These are phyloP conservation scores for Luperina testacea DNA, from an alignment of 2,888 invertebrate genomes.

Conservation along the genomic window DNA sequence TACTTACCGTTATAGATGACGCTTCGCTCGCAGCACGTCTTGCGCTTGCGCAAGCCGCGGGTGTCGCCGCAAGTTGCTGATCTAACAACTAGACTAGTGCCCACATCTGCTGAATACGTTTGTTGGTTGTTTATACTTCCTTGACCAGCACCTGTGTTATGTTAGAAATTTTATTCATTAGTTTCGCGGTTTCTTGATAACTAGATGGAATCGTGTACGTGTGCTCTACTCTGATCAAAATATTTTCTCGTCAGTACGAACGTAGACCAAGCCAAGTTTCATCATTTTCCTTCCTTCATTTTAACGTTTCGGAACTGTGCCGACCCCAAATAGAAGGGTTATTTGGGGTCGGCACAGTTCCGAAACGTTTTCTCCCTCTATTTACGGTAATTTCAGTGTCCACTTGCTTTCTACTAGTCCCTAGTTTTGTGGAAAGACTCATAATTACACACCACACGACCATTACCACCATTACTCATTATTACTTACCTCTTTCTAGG, in stretches of 20 bases:
- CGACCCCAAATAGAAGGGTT: too few species aligned
- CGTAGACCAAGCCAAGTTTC: not conserved
- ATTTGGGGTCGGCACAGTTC: not conserved
- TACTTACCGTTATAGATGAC: slow-evolving; percentile 47
- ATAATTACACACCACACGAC: too few species aligned
- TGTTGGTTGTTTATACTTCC: slow-evolving; percentile 34
- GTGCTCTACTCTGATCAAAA: too few species aligned
- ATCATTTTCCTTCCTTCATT: not conserved
- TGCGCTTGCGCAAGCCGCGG: slow-evolving; percentile 53
- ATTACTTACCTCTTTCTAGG: too few species aligned
- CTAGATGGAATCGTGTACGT: not conserved
- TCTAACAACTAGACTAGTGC: slow-evolving; percentile 34
- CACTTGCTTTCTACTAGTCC: not conserved
- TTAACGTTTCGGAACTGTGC: too few species aligned
- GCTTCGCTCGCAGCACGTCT: slow-evolving; percentile 35
- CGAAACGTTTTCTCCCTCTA: not conserved
- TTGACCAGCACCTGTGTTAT: slow-evolving; percentile 20
- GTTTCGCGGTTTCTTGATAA: not conserved
- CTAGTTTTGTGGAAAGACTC: not conserved
- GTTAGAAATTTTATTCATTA: slow-evolving; percentile 9
- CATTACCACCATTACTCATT: too few species aligned
- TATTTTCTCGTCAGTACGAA: not conserved
- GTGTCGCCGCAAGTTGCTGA: slow-evolving; percentile 51
- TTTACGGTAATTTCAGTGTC: not conserved
- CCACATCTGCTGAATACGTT: slow-evolving; percentile 52